These are phyloP conservation scores for Dicerorhinus sumatrensis DNA, from an alignment of 2,113 vertebrate species.

Conservation along the genomic window DNA sequence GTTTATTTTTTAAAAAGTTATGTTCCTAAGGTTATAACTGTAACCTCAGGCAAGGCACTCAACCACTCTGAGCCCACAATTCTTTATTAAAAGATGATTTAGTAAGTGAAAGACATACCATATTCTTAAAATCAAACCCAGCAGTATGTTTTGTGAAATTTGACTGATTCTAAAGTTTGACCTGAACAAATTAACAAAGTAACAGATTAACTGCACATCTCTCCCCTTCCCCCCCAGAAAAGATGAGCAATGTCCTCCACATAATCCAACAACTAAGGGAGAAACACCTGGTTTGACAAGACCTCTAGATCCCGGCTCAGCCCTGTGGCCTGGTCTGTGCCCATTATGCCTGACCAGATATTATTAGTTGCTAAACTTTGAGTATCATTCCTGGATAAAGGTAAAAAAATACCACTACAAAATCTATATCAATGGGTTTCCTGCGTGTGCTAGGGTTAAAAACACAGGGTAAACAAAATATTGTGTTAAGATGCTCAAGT, in stretches of 20 bases:
- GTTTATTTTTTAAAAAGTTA: not conserved
- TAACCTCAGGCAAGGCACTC: not conserved
- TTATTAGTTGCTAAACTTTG: not conserved
- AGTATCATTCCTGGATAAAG: not conserved
- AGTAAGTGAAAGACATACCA: not conserved
- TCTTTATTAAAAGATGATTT: not conserved
- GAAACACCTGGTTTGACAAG: not conserved
- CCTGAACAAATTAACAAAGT: not conserved
- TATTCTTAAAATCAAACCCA: not conserved
- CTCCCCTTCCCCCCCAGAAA: accelerated
- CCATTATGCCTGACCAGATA: not conserved
- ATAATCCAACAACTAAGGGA: not conserved
- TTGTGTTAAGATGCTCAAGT: not conserved
- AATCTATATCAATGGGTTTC: not conserved
- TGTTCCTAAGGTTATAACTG: not conserved
- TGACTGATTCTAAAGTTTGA: not conserved
- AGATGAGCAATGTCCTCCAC: not conserved
- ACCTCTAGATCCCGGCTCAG: not conserved
- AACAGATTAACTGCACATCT: not conserved
- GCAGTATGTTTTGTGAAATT: not conserved
- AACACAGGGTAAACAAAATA: not conserved
- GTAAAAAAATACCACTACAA: not conserved
- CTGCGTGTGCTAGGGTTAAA: not conserved
- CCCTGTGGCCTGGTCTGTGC: not conserved
- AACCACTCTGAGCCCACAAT: not conserved